phyloP scores from a whole-genome alignment of 2,888 invertebrate genomes.

The Acrobasis consociella region DNA sequence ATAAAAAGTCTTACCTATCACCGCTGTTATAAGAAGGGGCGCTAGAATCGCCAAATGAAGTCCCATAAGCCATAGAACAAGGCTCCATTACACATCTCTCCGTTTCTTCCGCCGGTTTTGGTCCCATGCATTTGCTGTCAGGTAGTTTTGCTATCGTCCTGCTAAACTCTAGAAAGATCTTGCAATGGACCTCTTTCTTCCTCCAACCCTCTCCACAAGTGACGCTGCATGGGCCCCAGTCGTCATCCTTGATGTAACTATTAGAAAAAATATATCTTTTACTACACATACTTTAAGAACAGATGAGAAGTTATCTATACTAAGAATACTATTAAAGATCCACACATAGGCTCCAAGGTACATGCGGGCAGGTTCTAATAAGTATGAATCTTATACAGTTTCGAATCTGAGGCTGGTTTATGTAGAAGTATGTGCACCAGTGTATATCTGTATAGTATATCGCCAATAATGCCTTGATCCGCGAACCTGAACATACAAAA shows the following conservation, averaged over 20 bases:
- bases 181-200: slow-evolving; percentile 95
- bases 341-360: slow-evolving; percentile 49
- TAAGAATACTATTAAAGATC: slow-evolving; percentile 43
- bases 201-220: slow-evolving; percentile 95
- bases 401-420: slow-evolving; percentile 75
- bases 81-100: slow-evolving; percentile 92
- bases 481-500: slow-evolving; percentile 49
- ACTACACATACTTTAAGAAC: slow-evolving; percentile 19
- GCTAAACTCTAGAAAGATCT: slow-evolving; percentile 96
- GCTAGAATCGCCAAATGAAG: slow-evolving; percentile 76
- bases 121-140: slow-evolving; percentile 93
- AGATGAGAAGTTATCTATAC: slow-evolving; percentile 35
- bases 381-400: slow-evolving; percentile 50
- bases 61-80: slow-evolving; percentile 86
- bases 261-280: slow-evolving; percentile 36
- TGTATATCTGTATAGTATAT: slow-evolving; percentile 52
- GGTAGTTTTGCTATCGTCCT: slow-evolving; percentile 93
- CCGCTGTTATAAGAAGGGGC: slow-evolving; percentile 63
- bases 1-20: slow-evolving; percentile 60
- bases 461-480: slow-evolving; percentile 49
- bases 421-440: slow-evolving; percentile 81
- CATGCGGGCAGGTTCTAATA: slow-evolving; percentile 70
- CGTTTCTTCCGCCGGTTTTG: slow-evolving; percentile 90
- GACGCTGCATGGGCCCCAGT: slow-evolving; percentile 96
- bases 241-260: slow-evolving; percentile 94